Conservation (phyloP, 2,888 invertebrate species). For the Leucoma salicis region DNA sequence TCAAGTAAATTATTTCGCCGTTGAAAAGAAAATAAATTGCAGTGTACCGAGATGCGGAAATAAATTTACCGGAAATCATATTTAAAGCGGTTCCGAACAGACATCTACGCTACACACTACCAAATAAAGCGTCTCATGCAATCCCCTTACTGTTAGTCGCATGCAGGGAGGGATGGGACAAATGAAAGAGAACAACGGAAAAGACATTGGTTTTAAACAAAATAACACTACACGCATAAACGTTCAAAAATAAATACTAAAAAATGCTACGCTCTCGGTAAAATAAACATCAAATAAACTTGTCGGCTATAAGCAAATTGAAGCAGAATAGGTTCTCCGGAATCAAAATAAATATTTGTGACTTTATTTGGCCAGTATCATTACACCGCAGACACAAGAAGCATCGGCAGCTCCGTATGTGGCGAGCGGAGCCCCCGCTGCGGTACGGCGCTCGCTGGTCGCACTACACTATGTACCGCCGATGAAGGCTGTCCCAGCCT, state of each 20-base stretch:
- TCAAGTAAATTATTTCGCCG: conserved; percentile 30
- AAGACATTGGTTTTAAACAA: conserved; percentile 77
- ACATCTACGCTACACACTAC: conserved; percentile 52
- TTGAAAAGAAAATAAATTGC: conserved; percentile 26
- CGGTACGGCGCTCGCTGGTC: conserved; percentile 5
- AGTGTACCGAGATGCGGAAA: conserved; percentile 40
- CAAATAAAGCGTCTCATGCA: conserved; percentile 69
- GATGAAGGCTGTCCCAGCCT: conserved; percentile 80
- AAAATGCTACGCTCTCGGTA: conserved; percentile 65
- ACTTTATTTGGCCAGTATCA: conserved; percentile 82
- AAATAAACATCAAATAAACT: conserved; percentile 73
- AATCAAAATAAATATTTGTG: conserved; percentile 73
- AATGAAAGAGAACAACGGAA: conserved; percentile 71
- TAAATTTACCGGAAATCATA: conserved; percentile 63
- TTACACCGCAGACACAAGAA: conserved; percentile 67
- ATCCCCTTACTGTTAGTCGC: conserved; percentile 67
- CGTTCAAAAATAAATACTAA: conserved; percentile 63
- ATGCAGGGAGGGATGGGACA: conserved; percentile 63
- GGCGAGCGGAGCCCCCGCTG: conserved; percentile 11
- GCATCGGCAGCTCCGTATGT: conserved; percentile 50
- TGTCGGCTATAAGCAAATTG: conserved; percentile 80
- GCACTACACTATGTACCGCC: conserved; percentile 45
- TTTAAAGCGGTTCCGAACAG: conserved; percentile 65
- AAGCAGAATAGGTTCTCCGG: conserved; percentile 83
- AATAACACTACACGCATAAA: conserved; percentile 73